Base-by-base conservation (phyloP, 1,140 invertebrate genomes). In the Drosophila pruinosa region DNA sequence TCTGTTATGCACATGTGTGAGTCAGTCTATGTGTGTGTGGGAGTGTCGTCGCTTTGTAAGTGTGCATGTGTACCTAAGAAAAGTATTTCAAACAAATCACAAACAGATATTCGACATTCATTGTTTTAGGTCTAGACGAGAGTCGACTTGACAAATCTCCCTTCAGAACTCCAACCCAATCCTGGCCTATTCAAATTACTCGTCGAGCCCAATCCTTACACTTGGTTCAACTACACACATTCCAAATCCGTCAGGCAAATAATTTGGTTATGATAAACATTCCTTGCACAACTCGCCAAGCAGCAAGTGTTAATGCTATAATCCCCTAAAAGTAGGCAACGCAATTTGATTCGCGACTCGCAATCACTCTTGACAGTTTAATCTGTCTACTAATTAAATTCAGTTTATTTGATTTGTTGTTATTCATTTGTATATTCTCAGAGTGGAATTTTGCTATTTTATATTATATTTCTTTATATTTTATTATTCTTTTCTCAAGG, bases 11-110 rank as follows among this genome's bases (percentile, higher is more conserved):
- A n/a, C n/a, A n/a, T n/a, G n/a, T n/a, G n/a, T n/a, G n/a, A n/a
- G n/a, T n/a, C n/a, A n/a, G 39, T 38, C 24, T n/a, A 12, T 24
- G 7, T 47, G 22, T 22, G 21, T 8, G 24, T 17, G 12, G 10
- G 34, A 26, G 56, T 41, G 41, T 58, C 38, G 38, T 39, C n/a
- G 5, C 34, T 28, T 36, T 34, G 41, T 56, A 6, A 12, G 41
- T 17, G 31, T 56, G 54, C n/a, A 31, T 38, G 22, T 26, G 36
- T 36, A 50, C 26, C 61, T 72, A 50, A 53, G 68, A 80, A 85
- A 86, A 88, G 81, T 81, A 86, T 86, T 85, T 78, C 62, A 86
- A 86, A 86, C 82, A 86, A 86, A 86, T 86, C 81, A 86, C 73
- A 86, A 86, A 86, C 81, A 86, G 81, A 86, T 86, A 88, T 86